Evolutionary conservation across 2,113 vertebrate genomes (phyloP).

Genomic region (Lepisosteus oculatus): DNA sequence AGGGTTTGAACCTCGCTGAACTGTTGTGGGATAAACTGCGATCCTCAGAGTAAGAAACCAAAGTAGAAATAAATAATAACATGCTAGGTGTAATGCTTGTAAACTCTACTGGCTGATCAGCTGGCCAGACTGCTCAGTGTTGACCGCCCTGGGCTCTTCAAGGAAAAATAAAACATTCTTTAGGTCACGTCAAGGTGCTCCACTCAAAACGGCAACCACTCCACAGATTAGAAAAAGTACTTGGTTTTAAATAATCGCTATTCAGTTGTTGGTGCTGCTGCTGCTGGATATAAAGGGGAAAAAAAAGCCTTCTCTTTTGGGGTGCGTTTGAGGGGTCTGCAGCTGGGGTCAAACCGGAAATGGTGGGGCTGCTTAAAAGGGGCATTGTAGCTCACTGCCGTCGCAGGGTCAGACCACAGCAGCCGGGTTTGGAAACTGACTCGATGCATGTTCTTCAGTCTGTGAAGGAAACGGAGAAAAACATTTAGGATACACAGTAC

Average conservation of each 20-base stretch:
- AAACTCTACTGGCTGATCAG: constrained; percentile 23
- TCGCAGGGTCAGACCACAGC: no score
- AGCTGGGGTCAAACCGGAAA: neutral
- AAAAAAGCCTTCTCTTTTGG: neutral
- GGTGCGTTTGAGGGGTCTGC: neutral
- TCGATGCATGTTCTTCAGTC: no score
- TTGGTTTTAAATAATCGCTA: neutral
- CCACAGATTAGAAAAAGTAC: constrained; percentile 8
- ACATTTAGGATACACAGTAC: no score
- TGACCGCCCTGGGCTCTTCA: constrained; percentile 17
- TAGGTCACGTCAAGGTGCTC: constrained; percentile 9
- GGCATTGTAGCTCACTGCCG: no score
- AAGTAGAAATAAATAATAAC: constrained; percentile 28
- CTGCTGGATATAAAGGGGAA: constrained; percentile 16
- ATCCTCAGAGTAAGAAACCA: constrained; percentile 5
- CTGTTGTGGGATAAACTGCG: no score
- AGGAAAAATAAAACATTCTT: neutral
- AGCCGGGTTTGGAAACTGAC: no score
- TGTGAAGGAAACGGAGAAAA: no score
- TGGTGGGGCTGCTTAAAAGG: neutral
- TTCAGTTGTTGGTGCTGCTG: constrained; percentile 11
- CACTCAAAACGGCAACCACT: neutral
- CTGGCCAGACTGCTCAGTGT: constrained; percentile 14
- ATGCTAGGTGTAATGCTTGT: constrained; percentile 26
- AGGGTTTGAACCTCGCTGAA: no score